Conservation (phyloP, 2,888 invertebrate genomes). For the Drosophila kuntzei region DNA sequence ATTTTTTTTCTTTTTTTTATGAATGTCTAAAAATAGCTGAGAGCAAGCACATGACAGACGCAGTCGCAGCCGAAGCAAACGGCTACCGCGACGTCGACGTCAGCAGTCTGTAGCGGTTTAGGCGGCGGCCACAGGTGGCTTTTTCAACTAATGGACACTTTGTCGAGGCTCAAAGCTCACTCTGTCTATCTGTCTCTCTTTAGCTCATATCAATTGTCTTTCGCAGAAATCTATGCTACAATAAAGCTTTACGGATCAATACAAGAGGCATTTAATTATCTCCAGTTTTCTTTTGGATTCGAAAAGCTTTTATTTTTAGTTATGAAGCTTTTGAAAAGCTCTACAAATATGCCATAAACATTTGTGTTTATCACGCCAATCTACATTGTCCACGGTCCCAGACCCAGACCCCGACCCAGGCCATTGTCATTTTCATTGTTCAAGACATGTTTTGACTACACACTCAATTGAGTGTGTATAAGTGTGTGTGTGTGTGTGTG, state of each 20-base stretch:
- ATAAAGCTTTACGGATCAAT: slow-evolving; percentile 24
- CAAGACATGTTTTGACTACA: slow-evolving; percentile 43
- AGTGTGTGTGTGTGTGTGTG: neutral
- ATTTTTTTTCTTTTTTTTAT: slow-evolving; percentile 39
- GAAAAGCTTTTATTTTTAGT: slow-evolving; percentile 16
- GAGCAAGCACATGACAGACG: slow-evolving; percentile 56
- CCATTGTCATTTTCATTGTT: slow-evolving; percentile 47
- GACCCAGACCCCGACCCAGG: slow-evolving; percentile 31
- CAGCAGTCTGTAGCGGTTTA: slow-evolving; percentile 36
- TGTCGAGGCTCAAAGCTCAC: slow-evolving; percentile 3
- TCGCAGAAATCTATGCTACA: slow-evolving; percentile 57
- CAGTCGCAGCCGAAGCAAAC: slow-evolving; percentile 20
- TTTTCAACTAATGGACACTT: neutral
- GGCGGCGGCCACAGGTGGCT: slow-evolving; percentile 45
- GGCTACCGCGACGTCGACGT: slow-evolving; percentile 8
- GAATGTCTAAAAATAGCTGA: slow-evolving; percentile 54
- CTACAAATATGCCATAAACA: slow-evolving; percentile 10
- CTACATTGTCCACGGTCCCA: slow-evolving; percentile 16
- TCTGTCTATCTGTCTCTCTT: neutral
- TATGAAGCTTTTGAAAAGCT: slow-evolving; percentile 19
- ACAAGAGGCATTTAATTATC: neutral
- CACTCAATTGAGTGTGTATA: slow-evolving; percentile 31
- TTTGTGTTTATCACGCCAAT: slow-evolving; percentile 30
- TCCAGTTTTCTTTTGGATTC: neutral
- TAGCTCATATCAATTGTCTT: neutral